phyloP scores from a whole-genome alignment of 1,140 invertebrate genomes.

The Diprion similis region DNA sequence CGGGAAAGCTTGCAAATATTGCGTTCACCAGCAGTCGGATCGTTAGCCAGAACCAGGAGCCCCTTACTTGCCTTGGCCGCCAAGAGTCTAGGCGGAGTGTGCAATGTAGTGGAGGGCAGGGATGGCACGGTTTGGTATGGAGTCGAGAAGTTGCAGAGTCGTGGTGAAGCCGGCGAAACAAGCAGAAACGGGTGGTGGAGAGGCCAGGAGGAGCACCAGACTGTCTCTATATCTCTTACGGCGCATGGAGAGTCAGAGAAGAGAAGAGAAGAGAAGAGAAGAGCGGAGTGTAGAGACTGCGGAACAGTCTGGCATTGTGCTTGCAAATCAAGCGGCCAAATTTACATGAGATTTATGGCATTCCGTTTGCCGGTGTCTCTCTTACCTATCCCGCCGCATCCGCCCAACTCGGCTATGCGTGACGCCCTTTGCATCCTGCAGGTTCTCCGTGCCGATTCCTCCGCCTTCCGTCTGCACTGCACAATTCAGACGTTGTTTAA shows the following conservation, averaged over 20 bases:
- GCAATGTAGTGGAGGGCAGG: no score
- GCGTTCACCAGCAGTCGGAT: no score
- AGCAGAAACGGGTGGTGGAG: background rate
- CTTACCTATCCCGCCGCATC: background rate
- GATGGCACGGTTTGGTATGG: no score
- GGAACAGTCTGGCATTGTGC: conserved; percentile 14
- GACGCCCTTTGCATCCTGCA: background rate
- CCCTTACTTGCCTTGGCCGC: no score
- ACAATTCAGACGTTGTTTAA: background rate
- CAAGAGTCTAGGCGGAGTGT: no score
- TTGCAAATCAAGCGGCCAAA: conserved; percentile 13
- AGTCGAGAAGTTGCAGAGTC: no score
- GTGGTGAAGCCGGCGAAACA: background rate
- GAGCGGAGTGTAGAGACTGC: background rate
- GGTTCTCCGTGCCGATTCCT: background rate
- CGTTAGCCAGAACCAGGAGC: no score
- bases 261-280: background rate
- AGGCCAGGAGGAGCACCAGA: conserved; percentile 10
- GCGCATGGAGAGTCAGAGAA: background rate
- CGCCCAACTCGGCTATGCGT: background rate
- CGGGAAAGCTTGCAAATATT: no score
- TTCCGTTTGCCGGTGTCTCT: background rate
- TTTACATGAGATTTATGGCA: conserved; percentile 15
- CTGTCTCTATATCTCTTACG: background rate
- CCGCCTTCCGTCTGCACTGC: background rate